Evolutionary conservation across 2,888 invertebrate genomes (phyloP), one percentile per base, ranked within the genome.

Genomic region (Agrochola circellaris): DNA sequence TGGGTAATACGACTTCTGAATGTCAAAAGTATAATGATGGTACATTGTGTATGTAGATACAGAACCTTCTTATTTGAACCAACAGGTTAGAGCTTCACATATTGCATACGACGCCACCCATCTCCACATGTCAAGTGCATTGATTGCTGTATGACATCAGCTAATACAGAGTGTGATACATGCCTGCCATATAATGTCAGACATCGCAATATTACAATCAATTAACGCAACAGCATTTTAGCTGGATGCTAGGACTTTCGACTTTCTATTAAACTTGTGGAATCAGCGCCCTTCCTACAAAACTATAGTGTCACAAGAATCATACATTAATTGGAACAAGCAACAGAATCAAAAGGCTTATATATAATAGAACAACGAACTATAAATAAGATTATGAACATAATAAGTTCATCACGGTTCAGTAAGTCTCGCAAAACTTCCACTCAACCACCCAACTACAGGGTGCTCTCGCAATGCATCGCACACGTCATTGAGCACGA

Each of bases 401-500:
- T 61, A 11, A 34, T 62, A 62, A 65, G 26, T 70, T 67, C 56
- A 68, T 71, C 42, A 68, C 67, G 38, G 71, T 81, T 85, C 73
- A 72, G 20, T 73, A 56, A 75, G 51, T 75, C 60, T 79, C 48
- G 30, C 45, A 42, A 60, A 75, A 54, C 60, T 75, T 56, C 65
- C 64, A 85, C 68, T 60, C 38, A 62, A 69, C 34, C 68, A 51
- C 56, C 56, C 75, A 64, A n/a, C 60, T 79, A 65, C 56, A 74
- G 51, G 67, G 0, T 68, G 67, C 71, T 74, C 60, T 67, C 61
- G 61, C 34, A 73, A 54, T 62, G 82, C 78, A 74, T 66, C 45
- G 74, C 74, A 85, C 78, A 73, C 83, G 60, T 75, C 83, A 84
- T 82, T 84, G 79, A 75, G 17, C 45, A 67, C 70, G 79, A 70